Base-by-base conservation (phyloP, 2,888 invertebrate genomes). In the Cremastinae sp. region DNA sequence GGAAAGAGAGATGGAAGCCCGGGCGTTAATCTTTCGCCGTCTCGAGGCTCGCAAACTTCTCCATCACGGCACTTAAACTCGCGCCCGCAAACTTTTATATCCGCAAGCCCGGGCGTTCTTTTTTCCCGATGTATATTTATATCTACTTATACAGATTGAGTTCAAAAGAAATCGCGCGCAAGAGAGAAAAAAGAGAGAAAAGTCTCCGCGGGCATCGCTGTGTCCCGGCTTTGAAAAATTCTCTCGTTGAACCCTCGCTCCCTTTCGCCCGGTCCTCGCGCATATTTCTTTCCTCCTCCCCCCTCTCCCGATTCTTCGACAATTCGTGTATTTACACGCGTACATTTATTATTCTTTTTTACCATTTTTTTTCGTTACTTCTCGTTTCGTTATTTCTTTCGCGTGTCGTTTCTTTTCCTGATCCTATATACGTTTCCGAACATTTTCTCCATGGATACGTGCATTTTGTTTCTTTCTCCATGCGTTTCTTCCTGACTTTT, bases 161-260 rank as follows among this genome's bases (percentile, higher is more conserved):
- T 54, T 75, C 75, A 72, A 75, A 75, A 72, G 75, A 68, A 75
- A 75, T 75, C 72, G 68, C 68, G 68, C n/a, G n/a, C n/a, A n/a
- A n/a, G n/a, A n/a, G n/a, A n/a, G n/a, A n/a, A n/a, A n/a, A n/a
- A n/a, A n/a, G n/a, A n/a, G n/a, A n/a, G n/a, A n/a, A 72, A 56
- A 28, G 2, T 28, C 68, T 41, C 51, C 51, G 64, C 45, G 12
- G 20, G 41, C 22, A n/a, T n/a, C 28, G 16, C 22, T 12, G 74
- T 56, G 58, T 45, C 65, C n/a, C 51, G 59, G 65, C 72, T 72
- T 73, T 76, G 72, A 72, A 75, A 75, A 75, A 73, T 72, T 47
- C 68, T 62, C 69, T 41, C 59, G 59, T 49, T 71, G 41, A 71
- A 68, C 56, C 54, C 66, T 65, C 49, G 62, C 49, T 59, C 69